Percentiles rank a stretch among this genome's conserved stretches.
These are phyloP conservation scores for Conomelus anceps DNA, from an alignment of 2,888 invertebrate genomes.

Conservation along the genomic window DNA sequence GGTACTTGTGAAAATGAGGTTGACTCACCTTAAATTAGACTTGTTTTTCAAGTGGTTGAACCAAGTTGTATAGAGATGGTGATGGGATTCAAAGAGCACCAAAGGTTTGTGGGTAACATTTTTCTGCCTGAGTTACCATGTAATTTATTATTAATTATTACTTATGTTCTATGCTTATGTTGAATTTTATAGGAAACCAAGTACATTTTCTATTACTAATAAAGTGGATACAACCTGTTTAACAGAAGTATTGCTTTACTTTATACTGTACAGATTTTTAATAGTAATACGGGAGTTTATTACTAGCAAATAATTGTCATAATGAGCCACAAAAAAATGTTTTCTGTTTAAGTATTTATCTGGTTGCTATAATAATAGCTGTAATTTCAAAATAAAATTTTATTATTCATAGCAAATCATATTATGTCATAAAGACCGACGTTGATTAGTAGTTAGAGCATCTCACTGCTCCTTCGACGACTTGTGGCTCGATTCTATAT, in stretches of 20 bases:
- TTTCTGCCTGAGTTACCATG: conserved; percentile 13
- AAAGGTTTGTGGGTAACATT: conserved; percentile 9
- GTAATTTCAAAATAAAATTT: neutral
- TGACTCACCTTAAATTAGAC: neutral
- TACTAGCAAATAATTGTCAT: too few species aligned
- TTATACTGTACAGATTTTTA: too few species aligned
- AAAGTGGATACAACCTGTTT: neutral
- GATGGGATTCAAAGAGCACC: neutral
- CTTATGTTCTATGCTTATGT: neutral
- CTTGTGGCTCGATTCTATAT: too few species aligned
- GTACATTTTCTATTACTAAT: neutral
- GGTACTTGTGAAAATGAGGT: neutral
- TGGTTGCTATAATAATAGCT: neutral
- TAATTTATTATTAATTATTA: conserved; percentile 11
- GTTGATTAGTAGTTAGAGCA: too few species aligned
- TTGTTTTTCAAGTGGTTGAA: neutral
- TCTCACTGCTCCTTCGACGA: too few species aligned
- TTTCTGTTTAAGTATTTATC: too few species aligned
- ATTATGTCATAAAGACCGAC: too few species aligned
- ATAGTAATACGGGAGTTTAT: too few species aligned
- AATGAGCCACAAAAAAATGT: too few species aligned
- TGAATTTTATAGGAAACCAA: neutral
- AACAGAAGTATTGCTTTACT: too few species aligned
- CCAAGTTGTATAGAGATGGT: conserved; percentile 6
- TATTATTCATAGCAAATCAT: too few species aligned